These are phyloP conservation scores for Drosophila setifemur DNA, from an alignment of 1,140 invertebrate genomes.

Conservation along the genomic window DNA sequence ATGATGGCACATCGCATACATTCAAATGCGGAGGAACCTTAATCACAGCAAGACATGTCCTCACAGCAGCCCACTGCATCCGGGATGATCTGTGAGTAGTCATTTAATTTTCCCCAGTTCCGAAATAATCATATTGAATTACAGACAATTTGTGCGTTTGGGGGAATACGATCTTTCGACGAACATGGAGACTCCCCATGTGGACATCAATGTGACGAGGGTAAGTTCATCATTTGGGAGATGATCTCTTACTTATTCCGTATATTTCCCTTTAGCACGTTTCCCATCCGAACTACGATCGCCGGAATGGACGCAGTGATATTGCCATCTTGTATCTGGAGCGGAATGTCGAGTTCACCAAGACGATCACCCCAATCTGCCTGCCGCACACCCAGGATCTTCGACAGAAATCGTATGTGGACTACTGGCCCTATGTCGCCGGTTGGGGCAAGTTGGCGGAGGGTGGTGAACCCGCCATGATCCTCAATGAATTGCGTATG, in stretches of 20 bases:
- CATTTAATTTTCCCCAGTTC: neutral
- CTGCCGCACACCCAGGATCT: conserved; percentile 34
- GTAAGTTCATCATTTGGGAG: conserved; percentile 1
- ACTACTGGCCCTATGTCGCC: conserved; percentile 86
- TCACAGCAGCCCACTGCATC: conserved; percentile 77
- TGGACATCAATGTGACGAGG: conserved; percentile 46
- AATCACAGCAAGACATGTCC: conserved; percentile 63
- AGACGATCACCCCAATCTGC: conserved; percentile 53
- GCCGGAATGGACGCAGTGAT: conserved; percentile 59
- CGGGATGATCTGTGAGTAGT: conserved; percentile 51
- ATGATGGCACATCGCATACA: conserved; percentile 44
- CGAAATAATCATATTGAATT: neutral
- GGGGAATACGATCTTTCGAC: conserved; percentile 69
- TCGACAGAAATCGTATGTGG: conserved; percentile 51
- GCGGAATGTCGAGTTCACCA: conserved; percentile 55
- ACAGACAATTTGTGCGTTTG: conserved; percentile 55
- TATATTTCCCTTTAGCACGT: conserved; percentile 22
- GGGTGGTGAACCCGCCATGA: conserved; percentile 85
- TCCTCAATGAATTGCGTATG: conserved; percentile 88
- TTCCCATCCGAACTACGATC: conserved; percentile 57
- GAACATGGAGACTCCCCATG: conserved; percentile 51
- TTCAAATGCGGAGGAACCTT: conserved; percentile 76
- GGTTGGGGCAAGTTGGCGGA: conserved; percentile 87
- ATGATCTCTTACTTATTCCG: neutral
- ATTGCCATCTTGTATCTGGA: conserved; percentile 63